Evolutionary conservation across 2,113 vertebrate species (phyloP).

Genomic region (Pachypanchax playfairii): DNA sequence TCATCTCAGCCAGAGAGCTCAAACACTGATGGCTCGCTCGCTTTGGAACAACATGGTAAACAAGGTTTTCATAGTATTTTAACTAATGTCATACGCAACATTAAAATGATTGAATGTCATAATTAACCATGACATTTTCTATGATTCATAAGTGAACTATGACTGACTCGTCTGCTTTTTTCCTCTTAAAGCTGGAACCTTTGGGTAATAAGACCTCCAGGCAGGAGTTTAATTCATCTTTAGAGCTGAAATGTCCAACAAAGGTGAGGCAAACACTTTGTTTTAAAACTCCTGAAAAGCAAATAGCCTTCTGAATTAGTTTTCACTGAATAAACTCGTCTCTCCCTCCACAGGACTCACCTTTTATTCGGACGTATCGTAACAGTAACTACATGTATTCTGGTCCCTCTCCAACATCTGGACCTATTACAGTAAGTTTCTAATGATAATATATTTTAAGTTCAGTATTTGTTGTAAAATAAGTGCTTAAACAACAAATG

Average conservation of each 20-base stretch:
- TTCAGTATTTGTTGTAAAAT: too few relatives aligned
- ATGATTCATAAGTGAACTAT: not conserved
- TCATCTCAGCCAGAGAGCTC: slow-evolving; percentile 87
- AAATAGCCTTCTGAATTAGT: not conserved
- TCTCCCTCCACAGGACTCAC: slow-evolving; percentile 73
- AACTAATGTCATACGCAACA: too few relatives aligned
- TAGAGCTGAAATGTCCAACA: slow-evolving; percentile 80
- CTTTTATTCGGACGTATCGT: slow-evolving; percentile 82
- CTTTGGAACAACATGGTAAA: slow-evolving; percentile 91
- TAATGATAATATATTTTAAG: not conserved
- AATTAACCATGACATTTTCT: too few relatives aligned
- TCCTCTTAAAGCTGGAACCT: slow-evolving; percentile 82
- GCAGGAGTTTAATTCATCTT: slow-evolving; percentile 65
- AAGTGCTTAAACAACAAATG: too few relatives aligned
- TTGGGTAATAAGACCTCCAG: slow-evolving; percentile 78
- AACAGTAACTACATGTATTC: slow-evolving; percentile 83
- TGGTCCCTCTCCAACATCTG: slow-evolving; percentile 64
- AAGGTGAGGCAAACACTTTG: slow-evolving; percentile 72
- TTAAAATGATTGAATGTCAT: too few relatives aligned
- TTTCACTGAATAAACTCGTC: not conserved
- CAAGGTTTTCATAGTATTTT: too few relatives aligned
- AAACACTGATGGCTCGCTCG: slow-evolving; percentile 83
- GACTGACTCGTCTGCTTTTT: not conserved
- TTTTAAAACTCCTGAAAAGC: not conserved
- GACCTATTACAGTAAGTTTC: slow-evolving; percentile 77